phyloP scores from a whole-genome alignment of 2,113 vertebrate species.

The Mastomys coucha region DNA sequence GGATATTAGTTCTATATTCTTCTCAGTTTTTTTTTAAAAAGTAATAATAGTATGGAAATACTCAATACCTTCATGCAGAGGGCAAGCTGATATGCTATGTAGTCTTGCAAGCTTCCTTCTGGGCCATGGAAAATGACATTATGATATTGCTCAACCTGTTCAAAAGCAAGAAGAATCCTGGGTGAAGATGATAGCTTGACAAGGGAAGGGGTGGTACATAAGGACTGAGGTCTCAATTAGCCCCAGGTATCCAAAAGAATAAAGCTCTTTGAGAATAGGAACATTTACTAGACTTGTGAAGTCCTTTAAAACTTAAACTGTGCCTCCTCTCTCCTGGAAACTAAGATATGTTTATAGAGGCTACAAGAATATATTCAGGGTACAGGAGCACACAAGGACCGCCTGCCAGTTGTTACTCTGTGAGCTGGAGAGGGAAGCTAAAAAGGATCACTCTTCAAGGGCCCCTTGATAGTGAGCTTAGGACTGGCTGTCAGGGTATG shows the following conservation, averaged over 20 bases:
- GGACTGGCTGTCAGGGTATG: not conserved
- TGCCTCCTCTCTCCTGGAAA: not conserved
- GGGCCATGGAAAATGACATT: constrained; percentile 97
- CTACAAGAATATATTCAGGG: not conserved
- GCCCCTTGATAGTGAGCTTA: not conserved
- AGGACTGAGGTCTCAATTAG: not conserved
- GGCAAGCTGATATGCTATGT: constrained; percentile 92
- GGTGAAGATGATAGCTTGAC: not conserved
- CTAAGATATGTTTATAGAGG: not conserved
- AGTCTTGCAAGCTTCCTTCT: constrained; percentile 96
- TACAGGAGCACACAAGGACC: not conserved
- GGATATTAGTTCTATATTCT: constrained; percentile 57
- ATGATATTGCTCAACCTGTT: constrained; percentile 95
- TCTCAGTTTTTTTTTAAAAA: not conserved
- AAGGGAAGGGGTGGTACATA: not conserved
- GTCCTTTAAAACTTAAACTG: not conserved
- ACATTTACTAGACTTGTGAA: not conserved
- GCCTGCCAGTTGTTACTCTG: not conserved
- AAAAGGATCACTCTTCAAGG: not conserved
- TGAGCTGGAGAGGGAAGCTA: not conserved
- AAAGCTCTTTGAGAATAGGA: constrained; percentile 19
- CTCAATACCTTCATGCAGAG: constrained; percentile 92
- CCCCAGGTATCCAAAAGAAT: not conserved
- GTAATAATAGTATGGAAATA: not conserved
- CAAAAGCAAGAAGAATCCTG: constrained; percentile 63